Percentiles rank a stretch among this genome's conserved stretches.
These are phyloP conservation scores for Epinotia bilunana DNA, from an alignment of 2,888 invertebrate species.

Conservation along the genomic window DNA sequence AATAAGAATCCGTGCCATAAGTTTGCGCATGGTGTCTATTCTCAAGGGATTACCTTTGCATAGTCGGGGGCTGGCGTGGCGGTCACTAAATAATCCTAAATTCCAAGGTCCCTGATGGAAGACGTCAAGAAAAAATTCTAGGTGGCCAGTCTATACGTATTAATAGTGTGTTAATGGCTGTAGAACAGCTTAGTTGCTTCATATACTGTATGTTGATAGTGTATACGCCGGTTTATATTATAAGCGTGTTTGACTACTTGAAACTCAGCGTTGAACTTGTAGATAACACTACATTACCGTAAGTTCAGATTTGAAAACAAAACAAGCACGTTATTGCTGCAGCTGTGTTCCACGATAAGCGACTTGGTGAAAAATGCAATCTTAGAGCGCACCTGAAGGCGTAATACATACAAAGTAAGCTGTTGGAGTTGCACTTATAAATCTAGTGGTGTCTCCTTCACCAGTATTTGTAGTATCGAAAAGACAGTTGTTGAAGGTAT, in stretches of 20 bases:
- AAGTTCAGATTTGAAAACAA: constrained; percentile 24
- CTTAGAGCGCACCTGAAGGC: constrained; percentile 14
- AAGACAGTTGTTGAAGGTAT: no score
- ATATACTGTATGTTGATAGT: background rate
- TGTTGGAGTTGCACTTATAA: background rate
- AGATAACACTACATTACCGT: constrained; percentile 12
- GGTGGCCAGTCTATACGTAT: no score
- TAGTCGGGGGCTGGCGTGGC: no score
- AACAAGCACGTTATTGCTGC: constrained; percentile 2
- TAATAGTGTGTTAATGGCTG: no score
- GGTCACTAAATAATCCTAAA: no score
- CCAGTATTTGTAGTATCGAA: background rate
- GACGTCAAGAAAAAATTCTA: no score
- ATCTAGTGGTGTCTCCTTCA: background rate
- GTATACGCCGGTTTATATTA: background rate
- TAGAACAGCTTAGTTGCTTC: background rate
- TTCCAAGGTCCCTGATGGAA: no score
- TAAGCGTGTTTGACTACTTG: constrained; percentile 7
- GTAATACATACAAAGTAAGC: constrained; percentile 17
- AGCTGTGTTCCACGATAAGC: constrained; percentile 19
- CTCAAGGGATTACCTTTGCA: no score
- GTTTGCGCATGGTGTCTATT: no score
- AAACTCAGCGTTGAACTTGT: constrained; percentile 3
- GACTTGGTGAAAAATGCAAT: constrained; percentile 29
- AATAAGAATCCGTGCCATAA: no score